Base-by-base conservation (phyloP, 1,140 invertebrate genomes). In the Samia ricini region DNA sequence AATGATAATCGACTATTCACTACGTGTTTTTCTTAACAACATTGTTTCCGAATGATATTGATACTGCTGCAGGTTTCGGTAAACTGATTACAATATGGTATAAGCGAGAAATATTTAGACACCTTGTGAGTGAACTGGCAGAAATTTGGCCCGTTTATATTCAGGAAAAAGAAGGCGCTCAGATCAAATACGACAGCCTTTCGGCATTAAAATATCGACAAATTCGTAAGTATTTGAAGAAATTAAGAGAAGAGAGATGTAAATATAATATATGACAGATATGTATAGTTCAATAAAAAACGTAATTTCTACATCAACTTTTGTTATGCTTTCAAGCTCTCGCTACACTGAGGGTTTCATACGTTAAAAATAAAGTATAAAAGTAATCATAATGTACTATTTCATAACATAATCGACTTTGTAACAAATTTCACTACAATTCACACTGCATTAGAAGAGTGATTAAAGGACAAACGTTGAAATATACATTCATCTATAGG, bases 61-160 rank as follows among this genome's bases (percentile, higher is more conserved):
- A 29, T 29, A 5, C 33, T 42, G 33, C n/a, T 42, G 22, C 56
- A 85, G 85, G 82, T 72, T 77, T 83, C 51, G 78, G 81, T 2
- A 88, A 88, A 68, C 60, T 85, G 10, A 54, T 85, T 50, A 83
- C 81, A 10, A 79, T 88, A 22, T 81, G 79, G 81, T 83, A 78
- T 55, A 85, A 83, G 63, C 64, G 71, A 51, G 59, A 74, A 23
- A 72, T 71, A 20, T 86, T 86, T 48, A 68, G 74, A 18, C 67
- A 72, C 22, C 66, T 88, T 20, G 59, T 88, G 5, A 72, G 60
- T 7, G 78, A 88, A 22, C 71, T 88, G 19, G 76, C 72, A 5
- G 75, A 84, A 23, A 73, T 88, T 22, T 88, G 85, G 85, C 82
- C 82, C 1, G 71, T 78, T 15, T 54, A 66, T 2, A 60, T 57